A percentile compares a stretch with the other conserved stretches of the same genome.
Conservation (phyloP, 2,888 invertebrate genomes). For the Adineta ricciae region DNA sequence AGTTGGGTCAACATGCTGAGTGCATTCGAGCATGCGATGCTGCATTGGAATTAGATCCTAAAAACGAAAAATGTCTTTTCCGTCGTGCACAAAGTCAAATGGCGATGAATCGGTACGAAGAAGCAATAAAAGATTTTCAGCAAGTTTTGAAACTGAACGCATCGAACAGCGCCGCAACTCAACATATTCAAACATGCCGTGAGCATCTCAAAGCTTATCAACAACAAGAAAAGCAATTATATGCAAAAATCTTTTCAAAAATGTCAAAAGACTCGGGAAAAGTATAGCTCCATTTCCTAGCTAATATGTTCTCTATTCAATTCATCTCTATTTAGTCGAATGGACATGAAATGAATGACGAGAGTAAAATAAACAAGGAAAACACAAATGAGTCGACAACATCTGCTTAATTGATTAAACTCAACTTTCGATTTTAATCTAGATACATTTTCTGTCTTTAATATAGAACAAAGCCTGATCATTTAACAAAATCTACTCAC, state of each 20-base stretch:
- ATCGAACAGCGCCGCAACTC: slow-evolving; percentile 71
- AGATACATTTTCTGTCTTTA: neutral
- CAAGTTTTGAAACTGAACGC: slow-evolving; percentile 68
- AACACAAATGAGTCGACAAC: neutral
- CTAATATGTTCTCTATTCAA: neutral
- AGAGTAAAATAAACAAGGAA: neutral
- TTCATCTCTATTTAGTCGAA: neutral
- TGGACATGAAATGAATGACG: neutral
- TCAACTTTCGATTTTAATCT: neutral
- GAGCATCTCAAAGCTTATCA: slow-evolving; percentile 57
- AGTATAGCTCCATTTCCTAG: neutral
- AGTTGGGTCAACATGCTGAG: slow-evolving; percentile 61
- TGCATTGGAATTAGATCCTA: slow-evolving; percentile 64
- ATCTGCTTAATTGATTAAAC: neutral
- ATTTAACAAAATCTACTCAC: neutral
- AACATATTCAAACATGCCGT: slow-evolving; percentile 64
- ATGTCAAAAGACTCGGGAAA: too few relatives aligned
- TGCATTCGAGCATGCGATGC: slow-evolving; percentile 66
- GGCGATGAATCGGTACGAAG: slow-evolving; percentile 65
- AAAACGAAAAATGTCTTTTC: slow-evolving; percentile 78
- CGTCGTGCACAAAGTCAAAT: slow-evolving; percentile 71
- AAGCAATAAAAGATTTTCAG: slow-evolving; percentile 68
- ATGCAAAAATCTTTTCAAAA: slow-evolving; percentile 30
- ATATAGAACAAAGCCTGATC: neutral
- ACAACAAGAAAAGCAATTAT: slow-evolving; percentile 27